These are phyloP conservation scores for Myodes glareolus DNA, from an alignment of 2,113 vertebrate species.

Conservation along the genomic window DNA sequence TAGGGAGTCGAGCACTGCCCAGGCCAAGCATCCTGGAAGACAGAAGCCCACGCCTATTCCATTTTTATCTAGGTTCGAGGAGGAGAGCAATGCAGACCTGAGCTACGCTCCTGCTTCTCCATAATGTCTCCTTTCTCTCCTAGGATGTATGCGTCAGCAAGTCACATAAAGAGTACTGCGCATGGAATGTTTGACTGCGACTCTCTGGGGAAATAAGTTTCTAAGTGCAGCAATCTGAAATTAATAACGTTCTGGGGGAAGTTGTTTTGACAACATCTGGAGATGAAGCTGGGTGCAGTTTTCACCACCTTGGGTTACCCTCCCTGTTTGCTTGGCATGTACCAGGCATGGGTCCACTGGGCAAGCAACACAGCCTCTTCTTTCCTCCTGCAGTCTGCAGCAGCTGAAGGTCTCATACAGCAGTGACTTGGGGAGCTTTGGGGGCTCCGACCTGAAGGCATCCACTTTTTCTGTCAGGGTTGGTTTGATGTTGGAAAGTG, in stretches of 20 bases:
- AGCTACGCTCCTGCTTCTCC: constrained; percentile 36
- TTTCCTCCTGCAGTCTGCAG: constrained; percentile 18
- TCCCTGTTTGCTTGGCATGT: constrained; percentile 56
- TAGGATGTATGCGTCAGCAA: constrained; percentile 63
- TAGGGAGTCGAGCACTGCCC: neutral
- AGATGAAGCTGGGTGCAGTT: constrained; percentile 60
- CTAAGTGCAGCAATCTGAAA: constrained; percentile 72
- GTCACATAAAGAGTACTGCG: constrained; percentile 66
- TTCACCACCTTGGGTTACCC: constrained; percentile 58
- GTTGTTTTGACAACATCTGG: constrained; percentile 71
- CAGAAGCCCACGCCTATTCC: neutral
- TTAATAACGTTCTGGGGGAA: constrained; percentile 78
- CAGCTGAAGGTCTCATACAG: constrained; percentile 11
- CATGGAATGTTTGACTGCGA: constrained; percentile 75
- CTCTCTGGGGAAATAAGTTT: constrained; percentile 77
- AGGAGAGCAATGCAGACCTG: neutral
- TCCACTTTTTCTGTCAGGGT: neutral
- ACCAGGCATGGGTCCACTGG: neutral
- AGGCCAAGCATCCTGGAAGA: constrained; percentile 21
- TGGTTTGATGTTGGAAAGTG: constrained; percentile 56
- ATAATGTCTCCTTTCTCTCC: constrained; percentile 62
- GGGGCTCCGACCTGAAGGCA: neutral
- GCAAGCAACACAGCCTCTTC: constrained; percentile 54
- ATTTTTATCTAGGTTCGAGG: neutral
- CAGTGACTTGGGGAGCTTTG: neutral